These are phyloP conservation scores for Holothuria scabra DNA, from an alignment of 53 echinoderm and acorn worm species.

Conservation along the genomic window DNA sequence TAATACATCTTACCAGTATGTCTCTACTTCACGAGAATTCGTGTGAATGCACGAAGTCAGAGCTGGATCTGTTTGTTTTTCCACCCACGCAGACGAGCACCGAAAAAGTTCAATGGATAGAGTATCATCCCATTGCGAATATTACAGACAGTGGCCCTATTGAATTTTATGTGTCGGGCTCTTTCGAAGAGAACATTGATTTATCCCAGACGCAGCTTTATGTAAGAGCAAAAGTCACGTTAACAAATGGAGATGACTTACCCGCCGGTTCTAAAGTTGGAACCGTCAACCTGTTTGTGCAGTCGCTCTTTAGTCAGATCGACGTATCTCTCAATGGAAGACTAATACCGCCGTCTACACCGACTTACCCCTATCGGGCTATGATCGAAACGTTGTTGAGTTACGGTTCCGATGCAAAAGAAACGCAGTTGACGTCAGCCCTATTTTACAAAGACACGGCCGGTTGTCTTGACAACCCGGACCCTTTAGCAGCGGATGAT, in stretches of 20 bases:
- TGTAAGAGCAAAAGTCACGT: conserved; percentile 57
- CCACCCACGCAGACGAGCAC: conserved; percentile 78
- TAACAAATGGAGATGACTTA: conserved; percentile 54
- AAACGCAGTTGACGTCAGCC: conserved; percentile 60
- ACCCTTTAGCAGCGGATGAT: conserved; percentile 20
- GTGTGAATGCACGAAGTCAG: conserved; percentile 74
- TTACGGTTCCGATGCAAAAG: conserved; percentile 68
- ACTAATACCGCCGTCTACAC: conserved; percentile 58
- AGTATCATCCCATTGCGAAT: conserved; percentile 67
- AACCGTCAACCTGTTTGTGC: conserved; percentile 64
- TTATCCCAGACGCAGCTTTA: conserved; percentile 58
- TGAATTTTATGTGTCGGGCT: conserved; percentile 59
- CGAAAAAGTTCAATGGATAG: conserved; percentile 61
- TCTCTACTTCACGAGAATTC: conserved; percentile 76
- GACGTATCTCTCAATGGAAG: conserved; percentile 69
- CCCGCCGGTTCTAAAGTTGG: conserved; percentile 49
- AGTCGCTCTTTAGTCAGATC: conserved; percentile 70
- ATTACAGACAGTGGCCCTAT: conserved; percentile 51
- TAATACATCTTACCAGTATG: conserved; percentile 39
- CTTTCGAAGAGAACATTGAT: conserved; percentile 53
- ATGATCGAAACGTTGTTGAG: conserved; percentile 61
- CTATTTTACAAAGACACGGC: conserved; percentile 69
- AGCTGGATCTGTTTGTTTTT: conserved; percentile 65
- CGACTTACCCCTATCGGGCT: conserved; percentile 69
- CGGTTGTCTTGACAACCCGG: conserved; percentile 42